These are phyloP conservation scores for Herminia tarsipennalis DNA, from an alignment of 2,888 invertebrate species.

Conservation along the genomic window DNA sequence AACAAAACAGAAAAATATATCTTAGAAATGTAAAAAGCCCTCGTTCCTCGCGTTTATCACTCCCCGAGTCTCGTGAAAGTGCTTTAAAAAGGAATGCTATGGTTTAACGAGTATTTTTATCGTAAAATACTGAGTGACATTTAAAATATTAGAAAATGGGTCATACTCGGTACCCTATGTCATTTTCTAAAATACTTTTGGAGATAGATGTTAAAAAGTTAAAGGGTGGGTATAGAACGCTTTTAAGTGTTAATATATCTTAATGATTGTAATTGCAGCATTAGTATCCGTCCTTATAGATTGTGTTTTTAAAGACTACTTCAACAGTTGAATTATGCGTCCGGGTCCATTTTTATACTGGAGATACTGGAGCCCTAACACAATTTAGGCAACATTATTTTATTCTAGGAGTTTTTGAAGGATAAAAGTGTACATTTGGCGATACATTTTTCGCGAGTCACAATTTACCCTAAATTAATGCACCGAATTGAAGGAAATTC, in stretches of 20 bases:
- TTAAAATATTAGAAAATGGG: constrained; percentile 11
- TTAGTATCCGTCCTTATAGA: no score
- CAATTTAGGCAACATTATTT: no score
- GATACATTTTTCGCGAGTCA: no score
- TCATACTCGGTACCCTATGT: not conserved
- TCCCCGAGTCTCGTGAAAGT: not conserved
- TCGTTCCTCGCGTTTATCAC: not conserved
- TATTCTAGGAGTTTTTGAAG: no score
- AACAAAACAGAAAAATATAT: not conserved
- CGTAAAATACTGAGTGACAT: constrained; percentile 13
- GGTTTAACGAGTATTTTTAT: constrained; percentile 29
- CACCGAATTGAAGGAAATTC: no score
- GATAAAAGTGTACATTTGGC: no score
- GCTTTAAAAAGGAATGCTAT: constrained; percentile 9
- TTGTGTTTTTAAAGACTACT: no score
- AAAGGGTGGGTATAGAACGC: constrained; percentile 16
- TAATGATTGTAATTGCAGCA: not conserved
- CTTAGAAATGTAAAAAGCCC: not conserved
- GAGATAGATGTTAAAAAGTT: not conserved
- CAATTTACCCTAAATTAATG: no score
- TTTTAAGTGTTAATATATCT: constrained; percentile 7
- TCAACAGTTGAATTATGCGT: no score
- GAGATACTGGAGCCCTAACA: no score
- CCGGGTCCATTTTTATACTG: no score
- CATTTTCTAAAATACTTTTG: constrained; percentile 23